Evolutionary conservation across 1,140 invertebrate species (phyloP).

Genomic region (Hyposmocoma kahamanoa): DNA sequence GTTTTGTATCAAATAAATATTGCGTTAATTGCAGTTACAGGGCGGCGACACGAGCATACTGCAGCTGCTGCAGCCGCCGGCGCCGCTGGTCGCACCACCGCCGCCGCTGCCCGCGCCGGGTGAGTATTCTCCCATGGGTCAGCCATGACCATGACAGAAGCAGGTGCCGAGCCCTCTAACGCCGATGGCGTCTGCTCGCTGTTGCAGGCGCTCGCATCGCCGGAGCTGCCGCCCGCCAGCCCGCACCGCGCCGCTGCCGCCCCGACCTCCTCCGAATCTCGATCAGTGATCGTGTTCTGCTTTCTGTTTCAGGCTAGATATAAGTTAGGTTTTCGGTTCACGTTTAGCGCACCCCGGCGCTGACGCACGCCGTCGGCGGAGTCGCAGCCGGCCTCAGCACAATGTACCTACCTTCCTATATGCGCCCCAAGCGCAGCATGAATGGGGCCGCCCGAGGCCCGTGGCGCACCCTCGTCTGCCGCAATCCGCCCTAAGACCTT

Average conservation of each 20-base stretch:
- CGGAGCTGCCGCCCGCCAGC: conserved; percentile 10
- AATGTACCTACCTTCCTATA: conserved; percentile 56
- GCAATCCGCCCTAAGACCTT: neutral
- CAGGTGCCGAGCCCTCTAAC: conserved; percentile 4
- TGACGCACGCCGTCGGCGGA: conserved; percentile 24
- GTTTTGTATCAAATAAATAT: no score
- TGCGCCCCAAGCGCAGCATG: conserved; percentile 18
- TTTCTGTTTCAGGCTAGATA: conserved; percentile 68
- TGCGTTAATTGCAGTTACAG: conserved; percentile 38
- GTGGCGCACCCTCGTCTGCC: neutral
- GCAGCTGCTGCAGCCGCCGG: conserved; percentile 11
- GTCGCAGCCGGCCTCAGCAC: conserved; percentile 29
- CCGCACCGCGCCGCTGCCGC: conserved; percentile 8
- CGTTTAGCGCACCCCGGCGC: conserved; percentile 27
- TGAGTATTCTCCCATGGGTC: conserved; percentile 5
- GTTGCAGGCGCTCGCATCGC: conserved; percentile 14
- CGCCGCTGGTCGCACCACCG: neutral
- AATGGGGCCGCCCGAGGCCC: conserved; percentile 7
- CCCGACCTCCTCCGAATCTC: conserved; percentile 8
- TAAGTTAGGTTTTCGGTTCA: conserved; percentile 57
- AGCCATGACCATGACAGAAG: conserved; percentile 15
- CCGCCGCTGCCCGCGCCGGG: neutral
- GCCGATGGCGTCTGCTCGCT: conserved; percentile 10
- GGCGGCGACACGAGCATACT: conserved; percentile 19
- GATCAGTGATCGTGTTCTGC: conserved; percentile 61